Conservation (phyloP, 2,797 vertebrate genomes). For the Alectoris magna region DNA sequence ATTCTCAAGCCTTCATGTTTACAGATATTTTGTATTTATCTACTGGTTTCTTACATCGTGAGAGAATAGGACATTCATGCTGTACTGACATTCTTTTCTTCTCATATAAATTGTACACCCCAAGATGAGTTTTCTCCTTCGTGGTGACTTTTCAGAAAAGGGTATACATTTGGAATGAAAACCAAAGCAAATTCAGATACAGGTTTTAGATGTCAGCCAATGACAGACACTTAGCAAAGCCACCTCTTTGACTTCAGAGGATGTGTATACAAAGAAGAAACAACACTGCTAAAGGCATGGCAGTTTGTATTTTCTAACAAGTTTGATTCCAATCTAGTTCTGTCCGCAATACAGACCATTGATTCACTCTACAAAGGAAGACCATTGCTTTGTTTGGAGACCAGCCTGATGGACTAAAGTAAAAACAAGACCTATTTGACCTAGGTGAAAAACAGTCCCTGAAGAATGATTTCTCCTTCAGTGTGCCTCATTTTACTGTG, state of each 20-base stretch:
- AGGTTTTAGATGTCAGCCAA: neutral
- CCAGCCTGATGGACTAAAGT: neutral
- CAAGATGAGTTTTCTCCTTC: neutral
- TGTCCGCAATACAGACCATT: neutral
- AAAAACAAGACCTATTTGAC: neutral
- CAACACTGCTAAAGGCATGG: neutral
- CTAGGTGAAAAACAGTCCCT: neutral
- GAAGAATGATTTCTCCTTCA: neutral
- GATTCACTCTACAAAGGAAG: neutral
- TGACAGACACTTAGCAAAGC: neutral
- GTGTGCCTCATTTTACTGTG: neutral
- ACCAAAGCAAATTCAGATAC: neutral
- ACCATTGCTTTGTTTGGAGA: neutral
- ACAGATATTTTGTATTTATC: conserved; percentile 11
- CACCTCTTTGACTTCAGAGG: neutral
- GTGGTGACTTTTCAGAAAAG: neutral
- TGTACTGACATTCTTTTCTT: neutral
- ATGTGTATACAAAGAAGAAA: neutral
- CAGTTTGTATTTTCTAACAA: neutral
- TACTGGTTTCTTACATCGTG: neutral
- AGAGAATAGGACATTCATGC: neutral
- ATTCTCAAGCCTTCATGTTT: neutral
- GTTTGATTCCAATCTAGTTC: neutral
- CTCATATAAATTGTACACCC: neutral
- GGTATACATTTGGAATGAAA: neutral